A percentile compares a stretch with the other conserved stretches of the same genome.
phyloP scores from a whole-genome alignment of 2,113 vertebrate species.

The Cyanoderma ruficeps region DNA sequence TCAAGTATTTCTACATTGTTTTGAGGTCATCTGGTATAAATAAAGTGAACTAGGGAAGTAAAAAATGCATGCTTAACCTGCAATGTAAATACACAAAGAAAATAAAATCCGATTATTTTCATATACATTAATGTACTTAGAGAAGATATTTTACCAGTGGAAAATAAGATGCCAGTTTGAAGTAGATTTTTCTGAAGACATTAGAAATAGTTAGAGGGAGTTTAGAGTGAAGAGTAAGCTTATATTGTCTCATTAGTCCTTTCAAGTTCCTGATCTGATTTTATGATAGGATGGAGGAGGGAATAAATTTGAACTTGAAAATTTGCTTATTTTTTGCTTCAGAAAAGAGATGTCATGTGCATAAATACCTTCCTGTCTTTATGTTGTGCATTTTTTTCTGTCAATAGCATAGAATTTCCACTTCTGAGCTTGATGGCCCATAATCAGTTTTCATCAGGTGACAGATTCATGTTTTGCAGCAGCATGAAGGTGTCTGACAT shows the following conservation, averaged over 20 bases:
- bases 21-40: not conserved
- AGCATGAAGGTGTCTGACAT: conserved; percentile 10
- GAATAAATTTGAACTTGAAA: not conserved
- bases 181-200: not conserved
- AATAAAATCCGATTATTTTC: not conserved
- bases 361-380: not conserved
- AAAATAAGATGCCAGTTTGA: not conserved
- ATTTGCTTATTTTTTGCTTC: not conserved
- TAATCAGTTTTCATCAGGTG: conserved; percentile 29
- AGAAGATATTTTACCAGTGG: not conserved
- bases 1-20: not conserved
- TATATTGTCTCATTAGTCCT: not conserved
- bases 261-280: not conserved
- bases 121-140: not conserved
- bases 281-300: not conserved
- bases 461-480: conserved; percentile 12
- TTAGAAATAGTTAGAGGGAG: not conserved
- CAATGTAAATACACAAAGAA: not conserved
- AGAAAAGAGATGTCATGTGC: not conserved
- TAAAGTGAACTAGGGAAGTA: not conserved
- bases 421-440: not conserved
- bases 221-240: not conserved
- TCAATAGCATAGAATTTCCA: not conserved
- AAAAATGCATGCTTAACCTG: not conserved
- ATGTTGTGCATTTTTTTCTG: not conserved